Percentiles rank a stretch among this genome's conserved stretches.
Conservation (phyloP, 2,797 vertebrate genomes). For the Caiman crocodilus region DNA sequence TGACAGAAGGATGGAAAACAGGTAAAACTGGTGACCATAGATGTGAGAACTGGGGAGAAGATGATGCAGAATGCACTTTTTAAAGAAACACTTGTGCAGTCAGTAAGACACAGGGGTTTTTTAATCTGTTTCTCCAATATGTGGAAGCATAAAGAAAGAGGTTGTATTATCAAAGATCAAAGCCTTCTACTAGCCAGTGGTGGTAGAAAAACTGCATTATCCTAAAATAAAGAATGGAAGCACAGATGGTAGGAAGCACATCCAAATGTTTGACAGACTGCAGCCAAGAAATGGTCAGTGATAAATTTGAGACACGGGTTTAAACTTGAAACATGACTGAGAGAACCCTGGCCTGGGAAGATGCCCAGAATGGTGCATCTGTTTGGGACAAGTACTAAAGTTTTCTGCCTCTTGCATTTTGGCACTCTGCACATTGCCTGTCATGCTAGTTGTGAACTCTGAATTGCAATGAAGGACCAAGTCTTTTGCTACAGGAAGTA, state of each 20-base stretch:
- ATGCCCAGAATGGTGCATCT: not conserved
- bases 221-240: conserved; percentile 47
- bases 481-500: not conserved
- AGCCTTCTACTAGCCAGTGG: not conserved
- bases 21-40: not conserved
- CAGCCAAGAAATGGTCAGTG: conserved; percentile 45
- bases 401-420: not conserved
- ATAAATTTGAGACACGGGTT: conserved; percentile 3
- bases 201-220: conserved; percentile 38
- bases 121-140: not conserved
- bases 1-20: not conserved
- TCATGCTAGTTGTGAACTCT: not conserved
- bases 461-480: not conserved
- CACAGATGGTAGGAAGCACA: conserved; percentile 68
- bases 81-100: not conserved
- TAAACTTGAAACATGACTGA: not conserved
- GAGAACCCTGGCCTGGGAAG: conserved; percentile 14
- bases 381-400: not conserved
- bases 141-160: not conserved
- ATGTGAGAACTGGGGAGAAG: fast-evolving
- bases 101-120: not conserved
- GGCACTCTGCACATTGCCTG: conserved; percentile 7
- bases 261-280: conserved; percentile 68
- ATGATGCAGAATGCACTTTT: not conserved
- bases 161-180: not conserved